Evolutionary conservation across 1,140 invertebrate species (phyloP).

Genomic region (Whitmania pigra): DNA sequence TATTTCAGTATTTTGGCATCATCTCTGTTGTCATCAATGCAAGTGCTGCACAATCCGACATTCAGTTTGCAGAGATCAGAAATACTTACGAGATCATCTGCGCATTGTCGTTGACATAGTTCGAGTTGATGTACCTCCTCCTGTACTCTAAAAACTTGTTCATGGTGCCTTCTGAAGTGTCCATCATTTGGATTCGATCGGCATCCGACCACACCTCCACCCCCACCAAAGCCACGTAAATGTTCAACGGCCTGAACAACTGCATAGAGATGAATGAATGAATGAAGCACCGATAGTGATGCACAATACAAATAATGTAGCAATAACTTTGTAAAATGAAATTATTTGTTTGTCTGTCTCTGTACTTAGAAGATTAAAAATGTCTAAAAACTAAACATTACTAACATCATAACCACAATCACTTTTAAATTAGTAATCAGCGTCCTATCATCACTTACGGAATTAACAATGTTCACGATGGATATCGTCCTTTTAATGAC

Average conservation of each 20-base stretch:
- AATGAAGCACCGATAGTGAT: neutral
- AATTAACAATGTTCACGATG: conserved; percentile 87
- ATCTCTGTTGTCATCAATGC: too few relatives aligned
- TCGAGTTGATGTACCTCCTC: conserved; percentile 58
- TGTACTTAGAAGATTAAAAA: neutral
- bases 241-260: conserved; percentile 81
- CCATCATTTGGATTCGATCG: conserved; percentile 61
- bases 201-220: conserved; percentile 73
- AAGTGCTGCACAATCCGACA: too few relatives aligned
- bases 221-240: conserved; percentile 83
- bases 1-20: too few relatives aligned
- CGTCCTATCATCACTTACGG: conserved; percentile 51
- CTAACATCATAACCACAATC: neutral
- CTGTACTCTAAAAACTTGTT: conserved; percentile 78
- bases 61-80: neutral
- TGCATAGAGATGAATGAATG: conserved; percentile 36
- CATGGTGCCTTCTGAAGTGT: conserved; percentile 68
- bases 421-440: neutral
- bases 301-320: neutral
- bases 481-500: conserved; percentile 71
- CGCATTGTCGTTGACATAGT: conserved; percentile 89
- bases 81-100: conserved; percentile 79
- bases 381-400: neutral
- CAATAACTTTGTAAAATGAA: neutral
- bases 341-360: neutral